Evolutionary conservation across 2,888 invertebrate genomes (phyloP).

Genomic region (Leptarthrus brevirostris): DNA sequence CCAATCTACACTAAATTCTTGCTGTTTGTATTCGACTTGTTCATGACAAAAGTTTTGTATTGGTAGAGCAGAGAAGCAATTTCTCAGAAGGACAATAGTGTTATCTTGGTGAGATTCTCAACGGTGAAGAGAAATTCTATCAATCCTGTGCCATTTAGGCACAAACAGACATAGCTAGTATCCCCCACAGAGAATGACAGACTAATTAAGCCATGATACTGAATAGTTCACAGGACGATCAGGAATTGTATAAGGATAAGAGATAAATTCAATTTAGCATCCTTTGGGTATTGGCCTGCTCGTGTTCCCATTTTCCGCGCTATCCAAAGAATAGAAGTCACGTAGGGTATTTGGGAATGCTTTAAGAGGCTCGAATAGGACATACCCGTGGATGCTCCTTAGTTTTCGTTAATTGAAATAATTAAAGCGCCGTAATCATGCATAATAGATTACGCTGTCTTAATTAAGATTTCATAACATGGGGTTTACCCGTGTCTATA

Average conservation of each 20-base stretch:
- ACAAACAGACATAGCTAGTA: not conserved
- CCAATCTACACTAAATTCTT: not conserved
- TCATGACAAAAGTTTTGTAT: not conserved
- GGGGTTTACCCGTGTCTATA: constrained; percentile 16
- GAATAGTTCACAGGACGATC: not conserved
- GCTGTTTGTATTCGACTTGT: not conserved
- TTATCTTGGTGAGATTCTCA: not conserved
- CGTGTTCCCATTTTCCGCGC: not conserved
- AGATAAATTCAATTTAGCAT: not conserved
- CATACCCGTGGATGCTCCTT: not conserved
- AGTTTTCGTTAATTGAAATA: constrained; percentile 48
- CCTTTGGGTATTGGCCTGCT: not conserved
- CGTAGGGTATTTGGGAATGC: not conserved
- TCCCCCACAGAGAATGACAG: not conserved
- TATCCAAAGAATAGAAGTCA: not conserved
- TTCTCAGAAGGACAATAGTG: not conserved
- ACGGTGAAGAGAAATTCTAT: not conserved
- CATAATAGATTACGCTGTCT: constrained; percentile 46
- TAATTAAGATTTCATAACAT: constrained; percentile 49
- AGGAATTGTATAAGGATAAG: not conserved
- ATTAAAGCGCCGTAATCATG: constrained; percentile 48
- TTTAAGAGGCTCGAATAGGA: not conserved
- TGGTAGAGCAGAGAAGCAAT: not conserved
- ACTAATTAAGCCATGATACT: constrained; percentile 6
- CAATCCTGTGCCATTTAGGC: not conserved